phyloP scores from a whole-genome alignment of 2,888 invertebrate genomes.

The Nycteola revayana region DNA sequence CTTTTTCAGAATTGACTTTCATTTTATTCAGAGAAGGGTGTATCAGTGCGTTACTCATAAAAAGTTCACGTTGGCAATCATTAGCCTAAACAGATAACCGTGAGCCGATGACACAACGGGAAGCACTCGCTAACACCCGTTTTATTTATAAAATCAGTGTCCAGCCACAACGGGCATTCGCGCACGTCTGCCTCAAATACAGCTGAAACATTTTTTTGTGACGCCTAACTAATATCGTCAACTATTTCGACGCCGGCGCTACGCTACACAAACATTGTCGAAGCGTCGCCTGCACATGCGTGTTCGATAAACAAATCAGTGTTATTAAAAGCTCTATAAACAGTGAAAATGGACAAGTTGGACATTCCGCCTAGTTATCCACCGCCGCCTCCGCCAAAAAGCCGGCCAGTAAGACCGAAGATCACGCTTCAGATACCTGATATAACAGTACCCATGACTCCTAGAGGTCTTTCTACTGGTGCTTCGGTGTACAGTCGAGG shows the following conservation, averaged over 20 bases:
- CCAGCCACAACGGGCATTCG: conserved; percentile 55
- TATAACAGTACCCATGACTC: conserved; percentile 38
- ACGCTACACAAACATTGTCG: conserved; percentile 17
- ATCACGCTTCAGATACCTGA: conserved; percentile 77
- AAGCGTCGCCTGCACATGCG: conserved; percentile 8
- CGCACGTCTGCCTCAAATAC: conserved; percentile 51
- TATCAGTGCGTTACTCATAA: conserved; percentile 29
- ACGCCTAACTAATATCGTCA: conserved; percentile 40
- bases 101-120: conserved; percentile 61
- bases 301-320: conserved; percentile 22
- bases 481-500: conserved; percentile 44
- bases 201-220: conserved; percentile 35
- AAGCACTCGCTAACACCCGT: conserved; percentile 50
- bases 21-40: conserved; percentile 19
- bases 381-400: conserved; percentile 64
- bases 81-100: conserved; percentile 28
- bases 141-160: conserved; percentile 77
- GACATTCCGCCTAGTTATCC: conserved; percentile 58
- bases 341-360: conserved; percentile 46
- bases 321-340: conserved; percentile 30
- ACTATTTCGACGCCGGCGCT: conserved; percentile 57
- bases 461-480: conserved; percentile 45
- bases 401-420: conserved; percentile 60
- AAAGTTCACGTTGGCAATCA: conserved; percentile 34
- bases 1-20: conserved; percentile 7